Base-by-base conservation (phyloP, 2,888 invertebrate species). In the Lepidochitona cinerea region DNA sequence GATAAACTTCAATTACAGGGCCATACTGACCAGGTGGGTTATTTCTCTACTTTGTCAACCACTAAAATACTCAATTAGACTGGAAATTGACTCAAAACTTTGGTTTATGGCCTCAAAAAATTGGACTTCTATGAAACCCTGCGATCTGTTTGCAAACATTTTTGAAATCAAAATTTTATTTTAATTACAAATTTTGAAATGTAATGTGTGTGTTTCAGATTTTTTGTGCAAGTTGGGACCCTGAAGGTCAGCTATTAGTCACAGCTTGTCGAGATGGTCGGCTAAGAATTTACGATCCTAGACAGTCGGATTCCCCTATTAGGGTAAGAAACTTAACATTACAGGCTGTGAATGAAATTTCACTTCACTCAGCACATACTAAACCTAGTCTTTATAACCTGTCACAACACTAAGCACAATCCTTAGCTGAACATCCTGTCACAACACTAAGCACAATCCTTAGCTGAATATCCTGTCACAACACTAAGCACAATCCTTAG, bases 191-290 rank as follows among this genome's bases (percentile, higher is more conserved):
- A 41, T 41, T 41, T 41, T 41, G 41, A 18, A 18, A 12, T 9
- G 41, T 12, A 9, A 41, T 41, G 41, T 41, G 9, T 41, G 41
- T 41, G 41, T 78, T 78, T 3, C 88, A 92, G 92, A 96, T 98
- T 88, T 96, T 97, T 84, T 95, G 96, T 74, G 92, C 97, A 83
- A 95, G 96, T 2, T 99, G 98, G 98, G 97, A 97, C 74, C 95
- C 96, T 0, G 96, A 96, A 87, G 98, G 98, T 0, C 93, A 93
- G 37, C 94, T 94, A 83, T 93, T 97, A 77, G 96, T 97, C 14
- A 97, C 96, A 0, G 94, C 96, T 0, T 96, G 96, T 91, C 96
- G 96, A 88, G 98, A 98, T 91, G 95, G 96, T 37, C 94, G 95
- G 84, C 93, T 98, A 0, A 93, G 97, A 71, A 93, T 96, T 76